Conservation (phyloP, 2,113 vertebrate genomes). For the Labeo catla region DNA sequence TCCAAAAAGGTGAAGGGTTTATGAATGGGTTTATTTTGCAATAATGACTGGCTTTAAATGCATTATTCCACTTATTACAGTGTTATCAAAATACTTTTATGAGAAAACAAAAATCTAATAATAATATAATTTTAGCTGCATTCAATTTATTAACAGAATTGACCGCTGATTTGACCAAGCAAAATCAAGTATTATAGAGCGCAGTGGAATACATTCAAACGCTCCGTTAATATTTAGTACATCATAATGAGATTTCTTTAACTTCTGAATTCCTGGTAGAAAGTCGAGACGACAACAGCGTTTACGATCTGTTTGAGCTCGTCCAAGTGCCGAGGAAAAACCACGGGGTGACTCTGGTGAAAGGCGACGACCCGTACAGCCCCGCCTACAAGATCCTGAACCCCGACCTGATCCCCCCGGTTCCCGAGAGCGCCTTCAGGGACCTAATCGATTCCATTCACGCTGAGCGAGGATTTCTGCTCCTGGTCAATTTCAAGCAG, state of each 20-base stretch:
- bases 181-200: neutral
- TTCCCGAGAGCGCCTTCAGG: conserved; percentile 88
- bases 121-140: neutral
- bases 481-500: conserved; percentile 93
- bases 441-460: conserved; percentile 92
- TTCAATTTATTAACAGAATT: neutral
- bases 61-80: neutral
- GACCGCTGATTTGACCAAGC: neutral
- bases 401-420: conserved; percentile 88
- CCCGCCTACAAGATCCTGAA: conserved; percentile 95
- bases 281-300: conserved; percentile 89
- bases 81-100: too few species aligned
- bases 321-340: conserved; percentile 81
- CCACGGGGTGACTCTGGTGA: conserved; percentile 86
- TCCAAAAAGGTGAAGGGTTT: neutral
- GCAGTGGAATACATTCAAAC: neutral
- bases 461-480: conserved; percentile 91
- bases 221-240: neutral
- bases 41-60: neutral
- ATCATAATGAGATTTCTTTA: neutral
- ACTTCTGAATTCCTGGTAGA: conserved; percentile 75
- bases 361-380: conserved; percentile 93
- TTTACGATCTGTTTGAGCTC: conserved; percentile 94
- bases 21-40: neutral
- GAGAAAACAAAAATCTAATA: too few species aligned